These are phyloP conservation scores for Polylopha cassiicola DNA, from an alignment of 2,888 invertebrate species.

Conservation along the genomic window DNA sequence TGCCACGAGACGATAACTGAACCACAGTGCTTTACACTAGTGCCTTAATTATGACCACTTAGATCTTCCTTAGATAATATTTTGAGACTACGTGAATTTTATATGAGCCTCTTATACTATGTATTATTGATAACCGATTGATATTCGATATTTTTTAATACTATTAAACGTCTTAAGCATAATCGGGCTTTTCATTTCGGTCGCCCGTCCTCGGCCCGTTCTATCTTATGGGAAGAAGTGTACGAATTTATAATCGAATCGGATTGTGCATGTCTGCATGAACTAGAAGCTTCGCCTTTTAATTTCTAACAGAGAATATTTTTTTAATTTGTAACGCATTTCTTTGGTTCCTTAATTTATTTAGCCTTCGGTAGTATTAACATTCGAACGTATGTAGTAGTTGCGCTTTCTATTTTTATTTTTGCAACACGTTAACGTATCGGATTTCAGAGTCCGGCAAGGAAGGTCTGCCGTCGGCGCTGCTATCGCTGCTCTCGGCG, in stretches of 20 bases:
- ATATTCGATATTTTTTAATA: constrained; percentile 67
- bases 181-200: constrained; percentile 46
- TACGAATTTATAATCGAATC: constrained; percentile 42
- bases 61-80: constrained; percentile 68
- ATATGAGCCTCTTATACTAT: constrained; percentile 65
- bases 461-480: constrained; percentile 63
- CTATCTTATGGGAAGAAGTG: constrained; percentile 71
- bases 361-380: constrained; percentile 76
- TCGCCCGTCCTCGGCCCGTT: constrained; percentile 36
- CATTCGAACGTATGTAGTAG: constrained; percentile 71
- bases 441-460: constrained; percentile 68
- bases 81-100: constrained; percentile 50
- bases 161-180: constrained; percentile 60
- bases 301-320: constrained; percentile 71
- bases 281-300: constrained; percentile 75
- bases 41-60: constrained; percentile 55
- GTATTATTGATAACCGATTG: constrained; percentile 51
- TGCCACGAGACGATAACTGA: constrained; percentile 7
- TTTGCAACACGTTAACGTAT: constrained; percentile 70
- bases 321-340: constrained; percentile 69
- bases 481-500: constrained; percentile 66
- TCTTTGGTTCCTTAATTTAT: constrained; percentile 77
- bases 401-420: constrained; percentile 56
- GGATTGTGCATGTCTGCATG: constrained; percentile 77
- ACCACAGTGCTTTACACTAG: constrained; percentile 44